Conservation (phyloP, 2,113 vertebrate genomes). For the Clinocottus analis region DNA sequence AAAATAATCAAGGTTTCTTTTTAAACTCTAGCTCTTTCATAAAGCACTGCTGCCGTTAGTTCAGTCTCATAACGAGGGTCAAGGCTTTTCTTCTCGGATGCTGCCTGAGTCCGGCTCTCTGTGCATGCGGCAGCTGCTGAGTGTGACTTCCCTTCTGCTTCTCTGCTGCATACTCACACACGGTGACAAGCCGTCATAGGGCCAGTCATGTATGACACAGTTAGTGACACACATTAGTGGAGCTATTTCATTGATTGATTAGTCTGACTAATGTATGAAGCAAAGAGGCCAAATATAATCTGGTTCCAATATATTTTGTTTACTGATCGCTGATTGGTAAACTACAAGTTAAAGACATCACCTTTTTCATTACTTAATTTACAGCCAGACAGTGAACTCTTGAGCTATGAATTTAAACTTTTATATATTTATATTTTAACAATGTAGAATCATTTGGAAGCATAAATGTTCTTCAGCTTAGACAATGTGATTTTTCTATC, state of each 20-base stretch:
- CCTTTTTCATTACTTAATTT: neutral
- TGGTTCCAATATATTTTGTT: neutral
- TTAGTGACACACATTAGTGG: no score
- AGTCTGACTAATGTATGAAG: neutral
- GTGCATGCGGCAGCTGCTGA: neutral
- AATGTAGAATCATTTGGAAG: neutral
- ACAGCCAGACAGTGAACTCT: neutral
- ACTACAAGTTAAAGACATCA: neutral
- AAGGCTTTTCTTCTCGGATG: neutral
- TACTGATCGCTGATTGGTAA: neutral
- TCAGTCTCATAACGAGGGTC: neutral
- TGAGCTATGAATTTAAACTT: neutral
- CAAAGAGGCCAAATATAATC: neutral
- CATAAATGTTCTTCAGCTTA: neutral
- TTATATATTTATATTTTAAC: neutral
- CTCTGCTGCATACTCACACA: no score
- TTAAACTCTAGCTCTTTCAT: neutral
- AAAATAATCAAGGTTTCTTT: neutral
- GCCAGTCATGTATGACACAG: no score
- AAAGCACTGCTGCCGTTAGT: neutral
- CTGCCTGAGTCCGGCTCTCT: neutral
- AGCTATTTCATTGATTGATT: neutral
- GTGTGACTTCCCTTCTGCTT: conserved; percentile 1
- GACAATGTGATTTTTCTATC: no score
- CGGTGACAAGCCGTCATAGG: no score